These are phyloP conservation scores for Phaethon lepturus DNA, from an alignment of 2,113 vertebrate species.

Conservation along the genomic window DNA sequence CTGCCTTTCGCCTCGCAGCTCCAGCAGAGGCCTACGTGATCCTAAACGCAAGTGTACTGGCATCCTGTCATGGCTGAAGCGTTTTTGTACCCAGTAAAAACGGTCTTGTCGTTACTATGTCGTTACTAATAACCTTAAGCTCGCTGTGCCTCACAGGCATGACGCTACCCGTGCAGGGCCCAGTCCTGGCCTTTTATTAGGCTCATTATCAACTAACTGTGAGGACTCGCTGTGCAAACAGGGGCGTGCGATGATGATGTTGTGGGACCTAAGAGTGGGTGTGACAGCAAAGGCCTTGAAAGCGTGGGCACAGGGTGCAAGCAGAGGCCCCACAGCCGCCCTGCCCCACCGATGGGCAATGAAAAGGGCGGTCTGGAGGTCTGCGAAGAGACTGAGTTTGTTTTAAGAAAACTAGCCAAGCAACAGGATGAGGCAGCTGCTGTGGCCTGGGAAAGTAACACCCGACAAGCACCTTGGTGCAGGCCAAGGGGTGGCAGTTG, in stretches of 20 bases:
- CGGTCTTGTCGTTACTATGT: not conserved
- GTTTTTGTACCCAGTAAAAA: not conserved
- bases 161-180: not conserved
- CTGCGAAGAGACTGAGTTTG: not conserved
- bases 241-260: rapidly evolving
- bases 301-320: not conserved
- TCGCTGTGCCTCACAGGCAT: rapidly evolving
- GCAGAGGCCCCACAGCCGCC: not conserved
- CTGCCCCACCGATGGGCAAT: not conserved
- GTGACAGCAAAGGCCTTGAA: not conserved
- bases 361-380: not conserved
- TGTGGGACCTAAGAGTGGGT: not conserved
- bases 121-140: not conserved
- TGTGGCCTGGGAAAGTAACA: not conserved
- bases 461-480: not conserved
- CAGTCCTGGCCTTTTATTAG: not conserved
- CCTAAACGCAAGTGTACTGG: rapidly evolving
- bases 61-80: not conserved
- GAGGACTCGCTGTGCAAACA: not conserved
- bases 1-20: not conserved
- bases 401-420: not conserved
- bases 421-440: not conserved
- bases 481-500: not conserved
- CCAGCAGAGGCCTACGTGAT: not conserved
- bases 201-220: not conserved